Evolutionary conservation across 2,888 invertebrate species (phyloP), one percentile per base, ranked within the genome.

Genomic region (Marronus borbonicus): DNA sequence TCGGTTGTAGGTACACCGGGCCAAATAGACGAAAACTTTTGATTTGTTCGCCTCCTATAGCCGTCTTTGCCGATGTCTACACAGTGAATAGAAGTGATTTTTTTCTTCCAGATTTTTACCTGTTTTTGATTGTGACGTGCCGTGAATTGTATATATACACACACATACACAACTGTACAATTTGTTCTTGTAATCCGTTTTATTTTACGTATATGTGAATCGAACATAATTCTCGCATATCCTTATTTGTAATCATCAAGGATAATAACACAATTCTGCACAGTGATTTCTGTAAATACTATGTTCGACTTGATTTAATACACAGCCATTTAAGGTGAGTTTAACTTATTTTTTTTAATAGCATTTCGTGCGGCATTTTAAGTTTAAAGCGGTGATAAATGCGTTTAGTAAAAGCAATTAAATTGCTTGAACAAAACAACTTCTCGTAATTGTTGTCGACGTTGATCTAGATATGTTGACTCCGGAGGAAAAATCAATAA

Each of bases 181-280:
- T 44, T 60, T 17, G 2, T 68, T 20, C 39, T 28, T 44, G 65
- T 55, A 70, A 49, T 60, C 44, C 44, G 44, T 39, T 74, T 74
- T 74, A 60, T 74, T 49, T 74, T 49, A 74, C 14, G 10, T 50
- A 24, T 50, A 20, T 68, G 68, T 50, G 60, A 74, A 62, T 60
- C 44, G 72, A 74, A 74, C 72, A 74, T 74, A 74, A 74, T 74
- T 60, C 72, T 60, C 60, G 60, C 28, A 39, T 74, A 74, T 74
- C 72, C 72, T 74, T 74, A 74, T 74, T 74, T 74, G 72, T 74
- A 74, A 44, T 44, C 60, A 74, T 60, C 72, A 74, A 74, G 72
- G 72, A 60, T 74, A 74, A 74, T 74, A 74, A 74, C 44, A 74
- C 60, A 74, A 60, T 44, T 74, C 62, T 74, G 44, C 24, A 60